phyloP scores from a whole-genome alignment of 2,888 invertebrate genomes.

The Ennomos quercinarius region DNA sequence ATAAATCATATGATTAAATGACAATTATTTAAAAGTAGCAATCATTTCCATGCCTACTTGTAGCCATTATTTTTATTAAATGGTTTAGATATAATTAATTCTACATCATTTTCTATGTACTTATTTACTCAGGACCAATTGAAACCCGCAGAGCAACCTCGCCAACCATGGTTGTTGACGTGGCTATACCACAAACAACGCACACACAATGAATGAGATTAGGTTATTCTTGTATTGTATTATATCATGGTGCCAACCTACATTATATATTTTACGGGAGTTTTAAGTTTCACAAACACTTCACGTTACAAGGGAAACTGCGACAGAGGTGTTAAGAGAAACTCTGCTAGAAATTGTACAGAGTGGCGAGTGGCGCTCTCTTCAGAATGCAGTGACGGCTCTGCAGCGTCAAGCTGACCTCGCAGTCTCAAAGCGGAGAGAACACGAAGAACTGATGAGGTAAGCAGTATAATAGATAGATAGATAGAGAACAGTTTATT shows the following conservation, averaged over 20 bases:
- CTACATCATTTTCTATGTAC: no score
- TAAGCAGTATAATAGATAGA: constrained; percentile 46
- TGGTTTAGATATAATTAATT: no score
- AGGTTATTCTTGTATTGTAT: background rate
- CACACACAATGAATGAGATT: background rate
- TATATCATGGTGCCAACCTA: background rate
- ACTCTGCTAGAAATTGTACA: constrained; percentile 65
- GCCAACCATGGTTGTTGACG: no score
- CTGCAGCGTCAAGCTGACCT: constrained; percentile 51
- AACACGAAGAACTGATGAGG: constrained; percentile 55
- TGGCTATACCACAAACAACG: no score
- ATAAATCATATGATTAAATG: no score
- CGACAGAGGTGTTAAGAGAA: constrained; percentile 60
- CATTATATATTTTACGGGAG: no score
- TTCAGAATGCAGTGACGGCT: constrained; percentile 52
- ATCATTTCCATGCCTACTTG: no score
- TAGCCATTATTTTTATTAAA: no score
- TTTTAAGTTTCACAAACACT: background rate
- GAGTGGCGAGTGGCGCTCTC: constrained; percentile 53
- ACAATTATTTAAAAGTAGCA: no score
- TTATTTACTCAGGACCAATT: no score
- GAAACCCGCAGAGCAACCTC: no score
- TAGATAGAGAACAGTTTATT: no score
- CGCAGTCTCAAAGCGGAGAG: constrained; percentile 42
- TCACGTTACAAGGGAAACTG: constrained; percentile 48